Percentiles rank a stretch among this genome's conserved stretches.
Conservation (phyloP, 2,888 invertebrate genomes). For the Scaptomyza flava region DNA sequence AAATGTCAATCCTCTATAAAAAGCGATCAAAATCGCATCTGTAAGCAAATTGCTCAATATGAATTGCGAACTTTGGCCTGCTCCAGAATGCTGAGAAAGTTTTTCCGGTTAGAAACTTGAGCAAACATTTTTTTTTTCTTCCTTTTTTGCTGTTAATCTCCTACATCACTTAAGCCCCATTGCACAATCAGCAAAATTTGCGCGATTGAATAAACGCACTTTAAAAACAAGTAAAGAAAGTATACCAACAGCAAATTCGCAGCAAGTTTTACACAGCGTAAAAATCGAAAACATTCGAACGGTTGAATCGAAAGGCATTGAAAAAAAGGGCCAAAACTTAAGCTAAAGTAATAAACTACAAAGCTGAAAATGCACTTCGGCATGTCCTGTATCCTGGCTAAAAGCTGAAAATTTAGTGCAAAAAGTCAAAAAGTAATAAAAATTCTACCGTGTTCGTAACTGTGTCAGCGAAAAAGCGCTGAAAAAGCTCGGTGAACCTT, state of each 20-base stretch:
- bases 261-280: slow-evolving; percentile 39
- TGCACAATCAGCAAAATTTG: slow-evolving; percentile 50
- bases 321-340: slow-evolving; percentile 47
- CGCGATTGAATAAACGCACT: slow-evolving; percentile 44
- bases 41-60: slow-evolving; percentile 23
- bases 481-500: slow-evolving; percentile 41
- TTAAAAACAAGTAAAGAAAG: slow-evolving; percentile 32
- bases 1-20: neutral
- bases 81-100: slow-evolving; percentile 7
- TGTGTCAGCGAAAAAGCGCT: slow-evolving; percentile 60
- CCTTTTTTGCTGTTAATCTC: slow-evolving; percentile 37
- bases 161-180: slow-evolving; percentile 36
- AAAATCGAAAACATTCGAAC: slow-evolving; percentile 49
- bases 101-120: slow-evolving; percentile 12
- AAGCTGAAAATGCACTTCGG: slow-evolving; percentile 62
- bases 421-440: slow-evolving; percentile 55
- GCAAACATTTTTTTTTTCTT: slow-evolving; percentile 43
- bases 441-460: slow-evolving; percentile 56
- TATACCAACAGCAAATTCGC: slow-evolving; percentile 21
- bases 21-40: slow-evolving; percentile 6
- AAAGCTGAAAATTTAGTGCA: slow-evolving; percentile 41
- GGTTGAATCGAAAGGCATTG: slow-evolving; percentile 30
- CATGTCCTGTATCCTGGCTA: slow-evolving; percentile 12
- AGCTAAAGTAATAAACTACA: slow-evolving; percentile 70
- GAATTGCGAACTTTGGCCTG: neutral